These are phyloP conservation scores for Sprattus sprattus DNA, from an alignment of 2,113 vertebrate species.

Conservation along the genomic window DNA sequence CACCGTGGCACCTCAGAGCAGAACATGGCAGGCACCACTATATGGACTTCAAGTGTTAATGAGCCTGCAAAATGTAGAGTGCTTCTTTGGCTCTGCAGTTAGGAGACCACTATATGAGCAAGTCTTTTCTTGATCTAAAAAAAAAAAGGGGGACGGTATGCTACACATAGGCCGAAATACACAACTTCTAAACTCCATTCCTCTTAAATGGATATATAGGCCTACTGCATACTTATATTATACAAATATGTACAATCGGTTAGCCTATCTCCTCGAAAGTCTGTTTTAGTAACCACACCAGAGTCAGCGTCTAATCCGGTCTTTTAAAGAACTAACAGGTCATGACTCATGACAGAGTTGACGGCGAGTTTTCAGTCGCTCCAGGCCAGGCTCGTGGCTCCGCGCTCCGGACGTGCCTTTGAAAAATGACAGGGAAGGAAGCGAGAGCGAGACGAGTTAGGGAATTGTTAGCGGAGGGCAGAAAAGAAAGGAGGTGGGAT, in stretches of 20 bases:
- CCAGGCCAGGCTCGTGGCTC: constrained; percentile 4
- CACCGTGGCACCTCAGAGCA: neutral
- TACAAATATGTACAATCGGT: neutral
- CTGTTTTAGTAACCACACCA: neutral
- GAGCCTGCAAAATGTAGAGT: neutral
- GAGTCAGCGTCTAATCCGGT: neutral
- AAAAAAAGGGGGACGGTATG: neutral
- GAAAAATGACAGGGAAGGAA: constrained; percentile 15
- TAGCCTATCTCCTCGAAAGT: neutral
- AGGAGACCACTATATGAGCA: no score
- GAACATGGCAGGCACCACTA: neutral
- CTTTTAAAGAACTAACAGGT: neutral
- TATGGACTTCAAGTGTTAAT: neutral
- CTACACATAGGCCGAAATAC: neutral
- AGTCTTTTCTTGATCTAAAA: neutral
- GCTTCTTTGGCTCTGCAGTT: neutral
- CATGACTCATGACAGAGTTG: neutral
- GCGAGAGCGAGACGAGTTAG: constrained; percentile 1
- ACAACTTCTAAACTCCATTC: neutral
- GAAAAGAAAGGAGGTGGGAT: constrained; percentile 64
- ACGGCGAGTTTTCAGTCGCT: neutral
- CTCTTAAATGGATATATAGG: neutral
- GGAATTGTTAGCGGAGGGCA: constrained; percentile 13
- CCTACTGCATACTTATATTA: no score
- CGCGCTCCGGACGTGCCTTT: constrained; percentile 14